phyloP scores from a whole-genome alignment of 2,797 vertebrate genomes.

The Centropyge bicolor region DNA sequence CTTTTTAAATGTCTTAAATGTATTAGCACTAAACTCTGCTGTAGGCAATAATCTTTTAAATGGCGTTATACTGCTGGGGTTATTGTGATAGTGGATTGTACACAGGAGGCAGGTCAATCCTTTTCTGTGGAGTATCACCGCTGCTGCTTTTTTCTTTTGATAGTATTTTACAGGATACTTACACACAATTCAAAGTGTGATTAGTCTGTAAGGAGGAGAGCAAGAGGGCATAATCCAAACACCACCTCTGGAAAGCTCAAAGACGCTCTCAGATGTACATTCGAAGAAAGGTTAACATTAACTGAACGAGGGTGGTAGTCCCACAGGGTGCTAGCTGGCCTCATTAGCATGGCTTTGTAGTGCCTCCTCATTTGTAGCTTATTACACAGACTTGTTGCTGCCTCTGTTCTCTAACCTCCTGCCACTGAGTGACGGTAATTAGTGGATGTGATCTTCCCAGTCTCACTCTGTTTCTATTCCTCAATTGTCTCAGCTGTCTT shows the following conservation, averaged over 20 bases:
- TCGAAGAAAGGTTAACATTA: conserved; percentile 53
- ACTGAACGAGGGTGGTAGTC: conserved; percentile 61
- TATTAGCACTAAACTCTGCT: background rate
- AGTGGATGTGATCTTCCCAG: conserved; percentile 33
- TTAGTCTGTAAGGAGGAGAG: background rate
- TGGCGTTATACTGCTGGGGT: no score
- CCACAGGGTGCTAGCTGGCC: conserved; percentile 53
- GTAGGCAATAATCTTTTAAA: no score
- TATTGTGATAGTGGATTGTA: background rate
- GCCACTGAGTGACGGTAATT: conserved; percentile 61
- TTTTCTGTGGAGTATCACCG: no score
- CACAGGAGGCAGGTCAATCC: no score
- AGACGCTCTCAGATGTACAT: conserved; percentile 42
- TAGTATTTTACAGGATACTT: background rate
- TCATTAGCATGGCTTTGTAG: conserved; percentile 83
- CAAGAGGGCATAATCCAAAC: background rate
- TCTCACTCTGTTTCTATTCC: conserved; percentile 21
- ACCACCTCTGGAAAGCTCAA: background rate
- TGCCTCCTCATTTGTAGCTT: conserved; percentile 76
- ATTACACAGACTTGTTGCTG: conserved; percentile 70
- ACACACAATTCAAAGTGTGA: background rate
- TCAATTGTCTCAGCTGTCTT: conserved; percentile 11
- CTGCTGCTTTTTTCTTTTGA: no score
- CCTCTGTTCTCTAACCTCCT: conserved; percentile 55
- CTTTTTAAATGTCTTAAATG: background rate